Evolutionary conservation across 2,113 vertebrate genomes (phyloP), one percentile per base, ranked within the genome.

Genomic region (Nerophis ophidion): DNA sequence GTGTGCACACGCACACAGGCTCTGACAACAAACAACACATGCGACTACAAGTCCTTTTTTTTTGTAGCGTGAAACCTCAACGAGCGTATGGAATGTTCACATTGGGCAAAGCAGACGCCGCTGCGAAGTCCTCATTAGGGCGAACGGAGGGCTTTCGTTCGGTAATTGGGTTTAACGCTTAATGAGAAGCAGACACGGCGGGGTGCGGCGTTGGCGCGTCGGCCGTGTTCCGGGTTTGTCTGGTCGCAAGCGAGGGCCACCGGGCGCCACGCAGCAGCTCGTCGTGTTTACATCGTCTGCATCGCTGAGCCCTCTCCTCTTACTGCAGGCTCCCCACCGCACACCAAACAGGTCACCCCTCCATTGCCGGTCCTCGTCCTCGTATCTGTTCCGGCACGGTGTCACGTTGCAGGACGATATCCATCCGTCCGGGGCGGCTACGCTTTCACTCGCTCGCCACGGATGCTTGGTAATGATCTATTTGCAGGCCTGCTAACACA

Each of bases 131-230:
- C 79, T 84, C 73, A 69, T 87, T 79, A 87, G 68, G 57, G 71
- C 4, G 60, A 75, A 4, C 11, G 3, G 60, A 64, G 61, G 63
- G 15, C 26, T 26, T 26, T 3, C 26, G 26, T 76, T 79, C 16
- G 42, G 68, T 81, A 54, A 80, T 69, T 82, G 59, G 46, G 74
- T 65, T 70, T 76, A 73, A 82, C 80, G 71, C 62, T 50, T 88
- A 86, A 88, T 84, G 79, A 84, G 83, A 81, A 88, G 68, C 88
- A 88, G 85, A 61, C 70, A 75, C 12, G 71, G 65, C 56, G 59
- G 62, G 63, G 52, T 5, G 7, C 13, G 61, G 57, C 50, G 12
- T 68, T 62, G 40, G 40, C 1, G 40, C 10, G 40, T 9, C 40
- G 26, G 26, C 26, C 26, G 26, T 26, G 26, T 26, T 26, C 26